Percentiles rank a stretch among this genome's conserved stretches.
These are phyloP conservation scores for Parus major DNA, from an alignment of 2,113 vertebrate species.

Conservation along the genomic window DNA sequence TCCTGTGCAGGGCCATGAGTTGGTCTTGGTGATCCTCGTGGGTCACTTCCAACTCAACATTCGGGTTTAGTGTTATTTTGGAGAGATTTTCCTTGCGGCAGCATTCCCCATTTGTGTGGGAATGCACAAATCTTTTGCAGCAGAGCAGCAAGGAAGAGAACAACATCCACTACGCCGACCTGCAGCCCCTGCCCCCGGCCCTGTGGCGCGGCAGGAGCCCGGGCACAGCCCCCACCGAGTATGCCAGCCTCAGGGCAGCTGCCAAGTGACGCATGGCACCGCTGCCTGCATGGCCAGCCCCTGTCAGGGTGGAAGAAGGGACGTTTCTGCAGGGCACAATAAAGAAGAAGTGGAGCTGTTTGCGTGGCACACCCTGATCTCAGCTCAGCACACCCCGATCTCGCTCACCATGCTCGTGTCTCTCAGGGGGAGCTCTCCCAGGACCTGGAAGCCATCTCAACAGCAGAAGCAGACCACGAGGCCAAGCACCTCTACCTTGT, in stretches of 20 bases:
- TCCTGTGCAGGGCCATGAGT: background rate
- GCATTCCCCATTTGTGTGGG: background rate
- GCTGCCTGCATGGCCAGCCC: fast-evolving
- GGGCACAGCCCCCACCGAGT: background rate
- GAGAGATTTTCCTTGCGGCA: background rate
- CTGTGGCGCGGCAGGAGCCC: fast-evolving
- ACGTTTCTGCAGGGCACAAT: background rate
- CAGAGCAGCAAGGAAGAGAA: background rate
- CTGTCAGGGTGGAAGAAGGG: background rate
- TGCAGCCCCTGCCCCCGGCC: background rate
- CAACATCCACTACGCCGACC: conserved; percentile 9
- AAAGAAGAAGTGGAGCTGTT: background rate
- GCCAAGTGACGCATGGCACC: background rate
- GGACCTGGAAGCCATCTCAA: background rate
- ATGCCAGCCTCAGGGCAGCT: background rate
- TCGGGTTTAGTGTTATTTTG: background rate
- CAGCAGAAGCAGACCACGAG: background rate
- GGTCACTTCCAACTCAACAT: background rate
- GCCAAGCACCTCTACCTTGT: background rate
- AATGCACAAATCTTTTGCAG: background rate
- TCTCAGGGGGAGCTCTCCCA: background rate
- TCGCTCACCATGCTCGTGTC: background rate
- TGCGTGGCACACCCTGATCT: fast-evolving
- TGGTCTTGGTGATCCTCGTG: fast-evolving
- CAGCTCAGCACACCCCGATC: background rate